A percentile compares a stretch with the other conserved stretches of the same genome.
Conservation (phyloP, 1,140 invertebrate genomes). For the Meloidogyne floridensis region DNA sequence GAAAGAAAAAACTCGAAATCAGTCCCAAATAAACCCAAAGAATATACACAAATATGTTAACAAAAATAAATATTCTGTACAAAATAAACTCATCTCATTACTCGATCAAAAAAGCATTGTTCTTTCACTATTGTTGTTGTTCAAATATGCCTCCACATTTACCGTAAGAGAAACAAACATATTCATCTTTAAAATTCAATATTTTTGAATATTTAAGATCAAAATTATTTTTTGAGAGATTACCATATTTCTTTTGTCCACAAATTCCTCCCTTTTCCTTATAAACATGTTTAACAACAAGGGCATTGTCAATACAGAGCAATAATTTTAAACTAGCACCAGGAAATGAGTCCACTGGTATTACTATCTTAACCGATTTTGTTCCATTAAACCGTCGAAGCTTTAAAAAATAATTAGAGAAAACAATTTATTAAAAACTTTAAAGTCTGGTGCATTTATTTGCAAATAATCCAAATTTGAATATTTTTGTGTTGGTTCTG, state of each 20-base stretch:
- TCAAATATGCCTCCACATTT: conserved; percentile 7
- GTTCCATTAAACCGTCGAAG: conserved; percentile 24
- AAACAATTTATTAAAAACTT: conserved; percentile 15
- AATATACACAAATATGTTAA: too few relatives aligned
- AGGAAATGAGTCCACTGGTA: not conserved
- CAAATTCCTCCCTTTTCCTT: not conserved
- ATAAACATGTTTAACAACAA: conserved; percentile 20
- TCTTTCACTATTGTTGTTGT: not conserved
- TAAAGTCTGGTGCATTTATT: conserved; percentile 31
- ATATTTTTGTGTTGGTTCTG: too few relatives aligned
- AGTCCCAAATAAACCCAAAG: too few relatives aligned
- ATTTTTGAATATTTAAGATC: not conserved
- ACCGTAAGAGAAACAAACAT: conserved; percentile 20
- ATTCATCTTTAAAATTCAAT: not conserved
- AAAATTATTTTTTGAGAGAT: not conserved
- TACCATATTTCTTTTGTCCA: not conserved
- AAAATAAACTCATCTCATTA: too few relatives aligned
- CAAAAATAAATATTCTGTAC: too few relatives aligned
- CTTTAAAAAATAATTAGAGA: not conserved
- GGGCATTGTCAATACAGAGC: conserved; percentile 26
- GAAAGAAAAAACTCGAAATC: too few relatives aligned
- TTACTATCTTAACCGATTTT: conserved; percentile 18
- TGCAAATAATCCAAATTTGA: not conserved
- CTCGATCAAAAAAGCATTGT: too few relatives aligned
- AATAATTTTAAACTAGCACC: conserved; percentile 19